phyloP scores from a whole-genome alignment of 2,888 invertebrate genomes.

The Agapostemon virescens region DNA sequence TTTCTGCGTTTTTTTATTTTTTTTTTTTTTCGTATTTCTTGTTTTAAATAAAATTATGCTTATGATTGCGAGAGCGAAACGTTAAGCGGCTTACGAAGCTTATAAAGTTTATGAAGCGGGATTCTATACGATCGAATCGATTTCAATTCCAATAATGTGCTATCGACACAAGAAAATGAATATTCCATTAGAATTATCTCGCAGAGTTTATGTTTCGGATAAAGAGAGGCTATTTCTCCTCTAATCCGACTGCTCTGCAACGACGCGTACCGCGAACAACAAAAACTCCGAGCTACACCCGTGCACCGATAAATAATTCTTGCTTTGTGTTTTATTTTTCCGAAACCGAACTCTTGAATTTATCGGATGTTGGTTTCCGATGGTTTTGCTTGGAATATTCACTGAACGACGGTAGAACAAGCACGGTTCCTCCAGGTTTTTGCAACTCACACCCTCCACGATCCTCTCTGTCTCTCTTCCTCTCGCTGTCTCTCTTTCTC shows the following conservation, averaged over 20 bases:
- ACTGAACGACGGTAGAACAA: constrained; percentile 40
- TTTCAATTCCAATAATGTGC: constrained; percentile 13
- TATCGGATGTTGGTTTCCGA: constrained; percentile 19
- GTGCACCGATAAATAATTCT: constrained; percentile 25
- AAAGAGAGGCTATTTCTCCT: constrained; percentile 10
- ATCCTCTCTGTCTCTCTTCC: not conserved
- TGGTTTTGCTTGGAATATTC: constrained; percentile 20
- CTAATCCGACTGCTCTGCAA: not conserved
- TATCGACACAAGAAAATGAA: not conserved
- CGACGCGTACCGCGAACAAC: not conserved
- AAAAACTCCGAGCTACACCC: not conserved
- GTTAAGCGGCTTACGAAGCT: constrained; percentile 26
- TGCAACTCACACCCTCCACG: constrained; percentile 14
- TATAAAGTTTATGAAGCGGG: constrained; percentile 2
- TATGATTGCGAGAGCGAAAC: constrained; percentile 22
- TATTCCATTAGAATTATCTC: constrained; percentile 11
- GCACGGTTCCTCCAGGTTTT: constrained; percentile 45
- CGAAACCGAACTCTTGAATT: constrained; percentile 41
- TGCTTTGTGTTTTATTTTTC: not conserved
- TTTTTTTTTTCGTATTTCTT: not conserved
- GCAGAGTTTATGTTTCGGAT: not conserved
- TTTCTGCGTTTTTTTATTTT: not conserved
- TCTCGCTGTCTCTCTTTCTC: not conserved
- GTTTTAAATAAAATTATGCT: constrained; percentile 28
- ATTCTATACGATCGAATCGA: constrained; percentile 8